Base-by-base conservation (phyloP, 92 coral and sea anemone genomes). In the Siderastrea siderea region DNA sequence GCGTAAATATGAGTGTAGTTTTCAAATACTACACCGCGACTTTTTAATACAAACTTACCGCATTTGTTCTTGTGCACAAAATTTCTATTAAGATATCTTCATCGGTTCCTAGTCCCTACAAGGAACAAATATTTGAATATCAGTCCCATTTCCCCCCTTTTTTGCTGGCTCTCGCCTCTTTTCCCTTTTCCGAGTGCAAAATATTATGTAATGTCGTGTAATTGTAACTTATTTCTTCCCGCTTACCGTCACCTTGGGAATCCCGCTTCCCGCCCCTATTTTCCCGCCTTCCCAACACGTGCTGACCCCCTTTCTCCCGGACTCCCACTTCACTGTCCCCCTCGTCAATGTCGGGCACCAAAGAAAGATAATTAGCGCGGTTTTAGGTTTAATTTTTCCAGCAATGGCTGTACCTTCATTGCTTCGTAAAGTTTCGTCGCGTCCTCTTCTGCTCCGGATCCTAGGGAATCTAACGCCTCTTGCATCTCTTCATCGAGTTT, bases 101-200 rank as follows among this genome's bases (percentile, higher is more conserved):
- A 73, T 95, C 99, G 50, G 97, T 90, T 10, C 99, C 96, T 62
- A 94, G 69, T 57, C 98, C 97, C 99, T 97, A 51, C 1, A 58
- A 81, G 9, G n/a, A 8, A 47, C 9, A 53, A 9, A 68, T 9
- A 16, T 77, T 75, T 26, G 66, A 61, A 38, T 12, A 45, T 19
- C 13, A 45, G 38, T 15, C n/a, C n/a, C n/a, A n/a, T n/a, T n/a
- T n/a, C 38, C 38, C 38, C 38, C 38, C 0, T 26, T 26, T 26
- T 26, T 26, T 26, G 38, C 38, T 26, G 38, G 38, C 38, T 26
- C 38, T 0, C 38, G 38, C 38, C 38, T 26, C 38, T 26, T 26
- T 26, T 26, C 38, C 38, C 38, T 26, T 26, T 26, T 26, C 38
- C 38, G 38, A 26, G 38, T 0, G 38, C 38, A 26, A 26, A 26